These are phyloP conservation scores for Caenorhabditis sp. DNA, from an alignment of 2,888 invertebrate species.

Conservation along the genomic window DNA sequence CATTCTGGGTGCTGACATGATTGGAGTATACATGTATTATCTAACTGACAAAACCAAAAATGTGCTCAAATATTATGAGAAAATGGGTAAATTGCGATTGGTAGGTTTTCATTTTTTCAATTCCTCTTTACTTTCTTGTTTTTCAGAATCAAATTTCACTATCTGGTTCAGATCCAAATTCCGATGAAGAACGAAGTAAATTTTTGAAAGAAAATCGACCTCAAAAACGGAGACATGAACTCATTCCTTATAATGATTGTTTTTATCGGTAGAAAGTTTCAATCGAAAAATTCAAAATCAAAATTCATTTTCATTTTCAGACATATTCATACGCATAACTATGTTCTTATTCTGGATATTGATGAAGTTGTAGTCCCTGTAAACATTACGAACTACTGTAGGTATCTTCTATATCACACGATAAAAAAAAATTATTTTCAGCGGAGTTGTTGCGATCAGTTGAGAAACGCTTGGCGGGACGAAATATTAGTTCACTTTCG, in stretches of 20 bases:
- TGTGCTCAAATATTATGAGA: conserved; percentile 77
- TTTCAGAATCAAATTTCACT: conserved; percentile 76
- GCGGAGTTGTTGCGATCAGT: neutral
- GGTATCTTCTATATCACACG: neutral
- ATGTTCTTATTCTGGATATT: conserved; percentile 83
- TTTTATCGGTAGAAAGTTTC: conserved; percentile 81
- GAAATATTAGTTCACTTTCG: conserved; percentile 60
- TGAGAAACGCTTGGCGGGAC: neutral
- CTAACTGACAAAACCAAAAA: conserved; percentile 90
- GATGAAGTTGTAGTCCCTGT: conserved; percentile 94
- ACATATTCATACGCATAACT: conserved; percentile 86
- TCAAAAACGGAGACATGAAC: conserved; percentile 91
- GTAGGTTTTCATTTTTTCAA: neutral
- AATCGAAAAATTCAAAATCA: neutral
- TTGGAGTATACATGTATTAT: conserved; percentile 81
- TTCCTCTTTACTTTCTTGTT: neutral
- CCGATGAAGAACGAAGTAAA: conserved; percentile 75
- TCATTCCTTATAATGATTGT: conserved; percentile 95
- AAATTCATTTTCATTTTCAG: conserved; percentile 75
- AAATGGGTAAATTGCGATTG: conserved; percentile 67
- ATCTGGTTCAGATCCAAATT: conserved; percentile 88
- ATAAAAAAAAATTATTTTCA: neutral
- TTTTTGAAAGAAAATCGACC: conserved; percentile 89
- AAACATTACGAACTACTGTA: conserved; percentile 77
- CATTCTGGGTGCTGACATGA: conserved; percentile 81